These are phyloP conservation scores for Drosophila conformis DNA, from an alignment of 2,888 invertebrate genomes.

Conservation along the genomic window DNA sequence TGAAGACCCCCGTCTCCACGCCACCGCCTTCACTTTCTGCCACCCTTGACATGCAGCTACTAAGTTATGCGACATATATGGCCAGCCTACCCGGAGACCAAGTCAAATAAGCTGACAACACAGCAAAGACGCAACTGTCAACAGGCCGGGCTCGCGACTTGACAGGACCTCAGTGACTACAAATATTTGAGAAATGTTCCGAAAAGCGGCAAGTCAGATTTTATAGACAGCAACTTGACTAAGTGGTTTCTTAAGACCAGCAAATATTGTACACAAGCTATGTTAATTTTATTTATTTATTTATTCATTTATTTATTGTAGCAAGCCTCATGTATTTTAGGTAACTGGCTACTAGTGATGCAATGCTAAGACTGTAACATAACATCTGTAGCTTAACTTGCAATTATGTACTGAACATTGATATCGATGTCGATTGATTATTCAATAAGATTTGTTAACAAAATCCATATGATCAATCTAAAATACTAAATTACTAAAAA, in stretches of 20 bases:
- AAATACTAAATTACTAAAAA: no score
- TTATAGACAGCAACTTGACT: conserved; percentile 6
- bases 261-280: background rate
- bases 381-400: no score
- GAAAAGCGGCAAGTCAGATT: conserved; percentile 6
- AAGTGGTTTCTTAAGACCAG: background rate
- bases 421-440: background rate
- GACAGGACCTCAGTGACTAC: conserved; percentile 42
- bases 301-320: background rate
- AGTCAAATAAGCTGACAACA: conserved; percentile 71
- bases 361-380: no score
- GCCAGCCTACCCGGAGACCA: conserved; percentile 43
- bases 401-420: no score
- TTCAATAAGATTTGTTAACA: background rate
- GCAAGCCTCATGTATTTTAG: no score
- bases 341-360: no score
- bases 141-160: conserved; percentile 40
- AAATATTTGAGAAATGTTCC: conserved; percentile 33
- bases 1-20: background rate
- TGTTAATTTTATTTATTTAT: background rate
- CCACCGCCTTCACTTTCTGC: background rate
- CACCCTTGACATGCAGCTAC: conserved; percentile 40
- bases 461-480: background rate
- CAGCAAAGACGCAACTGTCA: conserved; percentile 64
- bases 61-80: conserved; percentile 37